These are phyloP conservation scores for Euura saliciscinereae DNA, from an alignment of 1,140 invertebrate genomes.

Conservation along the genomic window DNA sequence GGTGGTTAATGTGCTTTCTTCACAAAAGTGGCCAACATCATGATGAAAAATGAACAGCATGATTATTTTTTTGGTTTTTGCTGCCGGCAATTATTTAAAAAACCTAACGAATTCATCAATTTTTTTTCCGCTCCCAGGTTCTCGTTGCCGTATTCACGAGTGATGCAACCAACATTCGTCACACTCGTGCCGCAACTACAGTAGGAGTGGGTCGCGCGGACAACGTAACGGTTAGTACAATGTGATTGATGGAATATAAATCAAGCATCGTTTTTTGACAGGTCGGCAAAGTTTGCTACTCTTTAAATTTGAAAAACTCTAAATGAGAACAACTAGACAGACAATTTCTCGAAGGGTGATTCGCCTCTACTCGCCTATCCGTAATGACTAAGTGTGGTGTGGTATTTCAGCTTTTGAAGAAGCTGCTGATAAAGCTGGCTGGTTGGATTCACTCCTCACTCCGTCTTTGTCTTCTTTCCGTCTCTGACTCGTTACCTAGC, in stretches of 20 bases:
- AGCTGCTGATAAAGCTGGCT: constrained; percentile 14
- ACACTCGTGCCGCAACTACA: constrained; percentile 37
- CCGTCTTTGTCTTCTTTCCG: constrained; percentile 9
- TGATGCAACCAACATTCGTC: constrained; percentile 65
- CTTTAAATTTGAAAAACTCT: constrained; percentile 20
- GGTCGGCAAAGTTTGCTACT: neutral
- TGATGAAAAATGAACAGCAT: too few relatives aligned
- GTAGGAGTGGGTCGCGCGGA: constrained; percentile 18
- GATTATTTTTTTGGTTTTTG: too few relatives aligned
- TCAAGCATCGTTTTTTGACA: constrained; percentile 10
- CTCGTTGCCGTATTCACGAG: constrained; percentile 69
- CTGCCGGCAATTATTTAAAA: neutral
- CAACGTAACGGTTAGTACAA: constrained; percentile 27
- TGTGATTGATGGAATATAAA: constrained; percentile 15
- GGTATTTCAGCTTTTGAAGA: constrained; percentile 16
- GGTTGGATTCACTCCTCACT: constrained; percentile 11
- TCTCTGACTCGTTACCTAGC: constrained; percentile 10
- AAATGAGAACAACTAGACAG: neutral
- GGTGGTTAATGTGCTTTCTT: constrained; percentile 45
- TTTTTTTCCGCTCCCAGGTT: constrained; percentile 41
- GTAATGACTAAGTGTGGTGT: constrained; percentile 12
- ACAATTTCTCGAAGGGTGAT: neutral
- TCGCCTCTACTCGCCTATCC: neutral
- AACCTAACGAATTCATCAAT: neutral
- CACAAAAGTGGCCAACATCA: neutral